Evolutionary conservation across 2,888 invertebrate genomes (phyloP).

Genomic region (Lysandra coridon): DNA sequence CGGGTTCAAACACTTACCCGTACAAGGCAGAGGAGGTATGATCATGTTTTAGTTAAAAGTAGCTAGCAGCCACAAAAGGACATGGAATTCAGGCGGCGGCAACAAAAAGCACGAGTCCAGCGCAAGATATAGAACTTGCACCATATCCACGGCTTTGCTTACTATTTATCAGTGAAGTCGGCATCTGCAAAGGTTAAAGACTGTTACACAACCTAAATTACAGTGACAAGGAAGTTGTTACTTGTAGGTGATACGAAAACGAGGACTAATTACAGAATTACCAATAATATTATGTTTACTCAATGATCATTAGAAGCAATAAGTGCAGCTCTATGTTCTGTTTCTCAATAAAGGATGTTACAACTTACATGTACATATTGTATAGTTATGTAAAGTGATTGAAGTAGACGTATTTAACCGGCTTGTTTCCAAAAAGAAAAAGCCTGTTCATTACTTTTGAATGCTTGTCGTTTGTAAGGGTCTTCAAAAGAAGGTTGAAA

Average conservation of each 20-base stretch:
- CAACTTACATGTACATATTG: not conserved
- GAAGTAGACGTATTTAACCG: not conserved
- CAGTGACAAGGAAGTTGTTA: constrained; percentile 9
- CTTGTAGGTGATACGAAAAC: not conserved
- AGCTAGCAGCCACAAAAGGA: constrained; percentile 44
- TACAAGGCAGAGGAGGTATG: constrained; percentile 35
- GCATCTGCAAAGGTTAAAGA: constrained; percentile 23
- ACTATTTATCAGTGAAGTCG: constrained; percentile 22
- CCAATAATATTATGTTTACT: not conserved
- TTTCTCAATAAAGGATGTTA: not conserved
- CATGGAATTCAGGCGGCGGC: constrained; percentile 41
- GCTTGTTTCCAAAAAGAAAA: not conserved
- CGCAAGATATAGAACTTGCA: constrained; percentile 5
- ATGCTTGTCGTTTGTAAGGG: not conserved
- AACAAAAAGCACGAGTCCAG: constrained; percentile 40
- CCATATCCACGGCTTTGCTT: not conserved
- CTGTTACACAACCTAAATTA: constrained; percentile 20
- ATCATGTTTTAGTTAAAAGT: constrained; percentile 44
- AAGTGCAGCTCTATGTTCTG: not conserved
- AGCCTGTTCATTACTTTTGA: not conserved
- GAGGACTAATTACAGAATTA: not conserved
- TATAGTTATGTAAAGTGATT: not conserved
- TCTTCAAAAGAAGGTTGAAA: not conserved
- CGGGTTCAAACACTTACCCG: constrained; percentile 36
- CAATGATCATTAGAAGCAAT: not conserved